A percentile compares a stretch with the other conserved stretches of the same genome.
Conservation (phyloP, 2,797 vertebrate species). For the Ctenopoma multispine region DNA sequence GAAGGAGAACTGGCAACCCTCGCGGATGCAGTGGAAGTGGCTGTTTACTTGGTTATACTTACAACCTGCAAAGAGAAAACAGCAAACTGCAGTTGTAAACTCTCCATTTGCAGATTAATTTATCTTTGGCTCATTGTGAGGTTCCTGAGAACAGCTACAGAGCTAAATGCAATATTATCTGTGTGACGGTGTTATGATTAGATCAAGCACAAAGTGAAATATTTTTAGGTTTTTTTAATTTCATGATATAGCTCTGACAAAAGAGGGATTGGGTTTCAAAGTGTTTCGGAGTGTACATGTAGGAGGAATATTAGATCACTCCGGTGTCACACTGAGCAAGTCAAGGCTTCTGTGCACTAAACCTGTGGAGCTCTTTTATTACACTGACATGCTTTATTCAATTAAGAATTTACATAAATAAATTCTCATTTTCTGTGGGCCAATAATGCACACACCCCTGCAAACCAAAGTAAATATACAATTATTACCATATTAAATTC, state of each 20-base stretch:
- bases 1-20: conserved; percentile 99
- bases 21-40: conserved; percentile 99
- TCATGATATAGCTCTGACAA: conserved; percentile 71
- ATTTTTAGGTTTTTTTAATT: conserved; percentile 68
- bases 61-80: conserved; percentile 86
- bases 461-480: conserved; percentile 89
- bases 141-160: conserved; percentile 31
- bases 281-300: conserved; percentile 77
- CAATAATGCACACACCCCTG: conserved; percentile 88
- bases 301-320: conserved; percentile 85
- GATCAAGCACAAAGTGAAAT: conserved; percentile 69
- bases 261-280: conserved; percentile 77
- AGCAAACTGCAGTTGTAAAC: conserved; percentile 45
- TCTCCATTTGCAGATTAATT: conserved; percentile 48
- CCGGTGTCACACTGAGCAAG: conserved; percentile 84
- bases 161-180: conserved; percentile 49
- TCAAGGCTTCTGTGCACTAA: conserved; percentile 84
- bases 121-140: conserved; percentile 40
- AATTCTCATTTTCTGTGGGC: conserved; percentile 87
- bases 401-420: conserved; percentile 91
- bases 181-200: conserved; percentile 56
- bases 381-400: conserved; percentile 89
- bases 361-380: conserved; percentile 91
- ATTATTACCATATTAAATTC: conserved; percentile 89
- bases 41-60: conserved; percentile 99